phyloP scores from a whole-genome alignment of 2,888 invertebrate species.

The Nomada ferruginata region DNA sequence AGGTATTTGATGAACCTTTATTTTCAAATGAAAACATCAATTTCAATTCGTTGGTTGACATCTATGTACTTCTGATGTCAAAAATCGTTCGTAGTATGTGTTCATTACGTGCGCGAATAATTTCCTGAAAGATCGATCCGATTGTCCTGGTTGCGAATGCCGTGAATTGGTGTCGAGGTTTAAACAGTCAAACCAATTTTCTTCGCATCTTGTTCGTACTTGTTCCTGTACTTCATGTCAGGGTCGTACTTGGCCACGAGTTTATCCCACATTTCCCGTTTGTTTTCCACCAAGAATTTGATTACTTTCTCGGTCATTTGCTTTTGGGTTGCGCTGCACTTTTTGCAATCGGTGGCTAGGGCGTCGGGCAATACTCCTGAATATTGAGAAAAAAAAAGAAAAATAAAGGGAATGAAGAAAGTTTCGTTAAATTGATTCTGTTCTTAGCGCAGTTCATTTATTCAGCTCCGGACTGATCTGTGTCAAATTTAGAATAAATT shows the following conservation, averaged over 20 bases:
- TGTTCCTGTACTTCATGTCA: conserved; percentile 87
- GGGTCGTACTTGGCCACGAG: conserved; percentile 90
- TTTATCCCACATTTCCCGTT: conserved; percentile 87
- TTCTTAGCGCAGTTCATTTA: too few relatives aligned
- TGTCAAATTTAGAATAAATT: too few relatives aligned
- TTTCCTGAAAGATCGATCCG: neutral
- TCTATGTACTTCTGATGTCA: neutral
- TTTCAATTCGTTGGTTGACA: neutral
- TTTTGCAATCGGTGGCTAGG: conserved; percentile 87
- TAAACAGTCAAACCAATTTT: conserved; percentile 68
- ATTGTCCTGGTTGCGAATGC: neutral
- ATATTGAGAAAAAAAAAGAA: neutral
- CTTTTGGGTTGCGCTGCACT: conserved; percentile 88
- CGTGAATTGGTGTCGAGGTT: neutral
- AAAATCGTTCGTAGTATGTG: neutral
- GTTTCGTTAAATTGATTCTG: neutral
- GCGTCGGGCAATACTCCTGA: conserved; percentile 87
- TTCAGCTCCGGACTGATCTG: too few relatives aligned
- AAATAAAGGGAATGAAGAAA: neutral
- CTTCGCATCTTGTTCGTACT: conserved; percentile 86
- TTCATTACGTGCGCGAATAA: conserved; percentile 4
- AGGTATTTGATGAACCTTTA: conserved; percentile 4
- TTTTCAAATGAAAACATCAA: neutral
- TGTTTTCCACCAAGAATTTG: conserved; percentile 86
- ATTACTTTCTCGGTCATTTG: conserved; percentile 87